These are phyloP conservation scores for Aporophyla lueneburgensis DNA, from an alignment of 2,888 invertebrate genomes.

Conservation along the genomic window DNA sequence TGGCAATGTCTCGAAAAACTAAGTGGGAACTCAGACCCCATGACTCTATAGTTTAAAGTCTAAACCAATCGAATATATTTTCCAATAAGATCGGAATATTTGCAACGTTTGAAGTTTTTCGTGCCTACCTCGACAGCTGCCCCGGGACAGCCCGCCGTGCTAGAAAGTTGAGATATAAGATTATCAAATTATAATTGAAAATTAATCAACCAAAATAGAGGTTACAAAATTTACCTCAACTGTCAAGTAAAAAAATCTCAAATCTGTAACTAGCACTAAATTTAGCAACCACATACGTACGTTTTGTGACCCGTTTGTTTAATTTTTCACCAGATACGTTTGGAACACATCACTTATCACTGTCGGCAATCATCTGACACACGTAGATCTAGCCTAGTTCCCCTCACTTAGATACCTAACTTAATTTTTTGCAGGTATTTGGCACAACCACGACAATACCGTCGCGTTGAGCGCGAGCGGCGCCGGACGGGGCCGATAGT, in stretches of 20 bases:
- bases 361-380: slow-evolving; percentile 20
- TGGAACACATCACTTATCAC: neutral
- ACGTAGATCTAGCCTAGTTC: slow-evolving; percentile 37
- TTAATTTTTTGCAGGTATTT: slow-evolving; percentile 80
- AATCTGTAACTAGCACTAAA: neutral
- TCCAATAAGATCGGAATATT: too few species aligned
- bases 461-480: slow-evolving; percentile 83
- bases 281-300: neutral
- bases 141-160: too few species aligned
- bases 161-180: too few species aligned
- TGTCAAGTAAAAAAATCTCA: too few species aligned
- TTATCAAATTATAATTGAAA: neutral
- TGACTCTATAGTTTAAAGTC: too few species aligned
- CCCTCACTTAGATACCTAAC: slow-evolving; percentile 29
- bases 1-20: too few species aligned
- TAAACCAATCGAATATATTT: too few species aligned
- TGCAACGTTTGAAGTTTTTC: too few species aligned
- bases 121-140: too few species aligned
- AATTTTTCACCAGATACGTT: neutral
- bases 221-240: too few species aligned
- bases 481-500: slow-evolving; percentile 87
- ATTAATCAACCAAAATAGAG: rapidly evolving
- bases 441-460: slow-evolving; percentile 88
- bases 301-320: neutral
- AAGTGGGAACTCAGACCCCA: too few species aligned